Base-by-base conservation (phyloP, 1,140 invertebrate genomes). In the Dendroctonus valens region DNA sequence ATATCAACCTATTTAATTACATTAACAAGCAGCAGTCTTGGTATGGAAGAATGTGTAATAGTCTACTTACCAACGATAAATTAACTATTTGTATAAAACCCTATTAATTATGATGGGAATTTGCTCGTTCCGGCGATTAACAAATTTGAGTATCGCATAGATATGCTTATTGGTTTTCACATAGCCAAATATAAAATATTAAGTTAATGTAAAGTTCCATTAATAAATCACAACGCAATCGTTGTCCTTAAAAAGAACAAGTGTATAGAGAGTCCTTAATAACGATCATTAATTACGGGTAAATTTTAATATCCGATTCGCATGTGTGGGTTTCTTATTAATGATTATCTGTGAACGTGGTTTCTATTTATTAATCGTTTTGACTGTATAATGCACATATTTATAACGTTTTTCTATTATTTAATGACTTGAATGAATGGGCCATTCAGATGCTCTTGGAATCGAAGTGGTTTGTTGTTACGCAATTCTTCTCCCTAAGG, bases 281-380 rank as follows among this genome's bases (percentile, higher is more conserved):
- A 63, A 63, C 60, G 7, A 41, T 54, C 60, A 63, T 63, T 63
- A 63, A 54, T 63, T 63, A 54, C 51, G 37, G 14, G 46, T 63
- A 63, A 54, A 63, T 63, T 53, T 63, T 50, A 63, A 63, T 54
- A 54, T 54, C 51, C 41, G 50, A 63, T 63, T 41, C 60, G 60
- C 51, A 63, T 63, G 51, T 62, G 60, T 63, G 60, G 60, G 60
- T 63, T 63, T 63, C 40, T 41, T 61, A 61, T 61, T 61, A 61
- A 61, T 61, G 59, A 41, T 38, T 59, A 14, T 59, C 58, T 39
- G 37, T 49, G 15, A 46, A 46, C 37, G 49, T n/a, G 44, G 42
- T 59, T 59, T 59, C 58, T 48, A 59, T 58, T 58, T 58, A 59
- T 48, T 59, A 49, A 59, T 59, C 42, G 58, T 59, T 59, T 38